Evolutionary conservation across 2,113 vertebrate species (phyloP), one percentile per base, ranked within the genome.

Genomic region (Megaleporinus macrocephalus): DNA sequence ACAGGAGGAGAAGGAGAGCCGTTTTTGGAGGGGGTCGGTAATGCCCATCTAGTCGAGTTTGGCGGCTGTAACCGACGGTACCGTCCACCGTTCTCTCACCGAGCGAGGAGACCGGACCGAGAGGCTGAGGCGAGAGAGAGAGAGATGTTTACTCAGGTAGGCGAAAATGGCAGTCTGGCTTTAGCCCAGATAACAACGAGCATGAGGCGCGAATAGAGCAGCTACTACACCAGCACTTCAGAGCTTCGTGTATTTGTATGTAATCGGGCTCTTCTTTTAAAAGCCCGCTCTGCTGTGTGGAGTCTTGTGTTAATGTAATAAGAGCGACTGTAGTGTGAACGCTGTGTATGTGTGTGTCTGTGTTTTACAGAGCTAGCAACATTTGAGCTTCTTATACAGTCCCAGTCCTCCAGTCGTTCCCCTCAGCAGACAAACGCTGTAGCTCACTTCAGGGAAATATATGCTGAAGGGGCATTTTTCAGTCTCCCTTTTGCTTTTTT

Each of bases 81-180:
- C 33, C 57, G 57, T 61, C 26, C 0, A 11, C 57, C n/a, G 30
- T 41, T 66, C 16, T 1, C n/a, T 27, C 5, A 53, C 41, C 55
- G 81, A 51, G 65, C 53, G 41, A 76, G 24, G 66, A 83, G 57
- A 72, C 68, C 27, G 73, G 73, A 76, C 29, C 55, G 75, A 73
- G 62, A 72, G 47, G 36, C 81, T 72, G 66, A 59, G 7, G 41
- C 62, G 29, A 22, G 81, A 55, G 36, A 61, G 29, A 22, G 81
- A 55, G 66, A 55, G 44, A 83, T 78, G 81, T 63, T 59, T 10
- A 76, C 53, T 72, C 81, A 83, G 81, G 81, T 83, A 83, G 81
- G 81, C 29, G 47, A 55, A 74, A 76, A 59, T 72, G 41, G 66
- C 18, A 22, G 53, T 18, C n/a, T 10, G n/a, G 5, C 26, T 12